Base-by-base conservation (phyloP, 2,113 vertebrate genomes). In the Cheirogaleus medius region DNA sequence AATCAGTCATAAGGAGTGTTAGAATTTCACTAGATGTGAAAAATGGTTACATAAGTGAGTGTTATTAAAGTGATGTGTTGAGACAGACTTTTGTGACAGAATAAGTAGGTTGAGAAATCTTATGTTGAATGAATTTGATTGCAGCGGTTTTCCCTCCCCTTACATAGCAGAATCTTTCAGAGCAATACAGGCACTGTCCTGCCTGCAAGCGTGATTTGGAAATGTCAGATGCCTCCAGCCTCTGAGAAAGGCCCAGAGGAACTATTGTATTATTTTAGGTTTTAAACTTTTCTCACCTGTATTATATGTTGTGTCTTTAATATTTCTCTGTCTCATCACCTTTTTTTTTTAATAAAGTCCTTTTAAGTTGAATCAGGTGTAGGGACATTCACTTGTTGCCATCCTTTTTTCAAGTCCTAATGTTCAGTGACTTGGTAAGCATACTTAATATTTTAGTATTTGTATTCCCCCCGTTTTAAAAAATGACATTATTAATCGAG, bases 401-500 rank as follows among this genome's bases (percentile, higher is more conserved):
- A 0, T 71, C 52, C 25, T 66, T 74, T 69, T 78, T 42, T 25
- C 37, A 29, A 47, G 69, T 54, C 68, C n/a, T n/a, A 23, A 12
- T 76, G 76, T 68, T 29, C 34, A 17, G 12, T 27, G 49, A 93
- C 21, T 86, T 17, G 42, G 34, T 74, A 87, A 96, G 88, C 58
- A 7, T 47, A 39, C 42, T 69, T 95, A 92, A 88, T 95, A 93
- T 97, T 98, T 94, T n/a, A 88, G 32, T 94, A 92, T 95, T 95
- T 92, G 88, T 97, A 68, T 98, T 97, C 66, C 87, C 97, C 97
- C 97, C 37, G 68, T 97, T 95, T 98, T 98, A 96, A 37, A 63
- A 96, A 96, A 97, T 63, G 82, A 96, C 92, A 58, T 98, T 98
- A 96, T 98, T 98, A 81, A 85, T 98, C 81, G 96, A 98, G 86